Evolutionary conservation across 2,113 vertebrate species (phyloP).

Genomic region (Toxotes jaculatrix): DNA sequence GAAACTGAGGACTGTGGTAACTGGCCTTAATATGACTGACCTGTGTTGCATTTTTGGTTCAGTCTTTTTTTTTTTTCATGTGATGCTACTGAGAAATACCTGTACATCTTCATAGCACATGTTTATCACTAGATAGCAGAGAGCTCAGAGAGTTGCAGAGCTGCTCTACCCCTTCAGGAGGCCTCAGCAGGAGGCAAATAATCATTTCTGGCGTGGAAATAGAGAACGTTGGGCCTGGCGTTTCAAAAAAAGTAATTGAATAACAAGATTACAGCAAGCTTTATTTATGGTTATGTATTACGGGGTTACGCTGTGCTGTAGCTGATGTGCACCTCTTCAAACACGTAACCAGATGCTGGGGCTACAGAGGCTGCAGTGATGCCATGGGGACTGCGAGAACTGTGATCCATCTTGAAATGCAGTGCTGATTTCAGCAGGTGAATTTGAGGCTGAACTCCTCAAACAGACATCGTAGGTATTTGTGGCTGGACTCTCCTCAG

Average conservation of each 20-base stretch:
- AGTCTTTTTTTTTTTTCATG: neutral
- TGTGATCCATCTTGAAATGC: too few relatives aligned
- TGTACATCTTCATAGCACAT: too few relatives aligned
- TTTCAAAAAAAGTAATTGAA: too few relatives aligned
- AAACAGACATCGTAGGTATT: too few relatives aligned
- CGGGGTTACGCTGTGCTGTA: too few relatives aligned
- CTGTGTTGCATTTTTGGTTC: neutral
- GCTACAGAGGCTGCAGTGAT: too few relatives aligned
- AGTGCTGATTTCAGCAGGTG: too few relatives aligned
- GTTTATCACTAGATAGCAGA: neutral
- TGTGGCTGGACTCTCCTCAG: too few relatives aligned
- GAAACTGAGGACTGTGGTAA: neutral
- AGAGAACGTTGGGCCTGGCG: neutral
- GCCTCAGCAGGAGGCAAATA: neutral
- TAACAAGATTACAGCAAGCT: too few relatives aligned
- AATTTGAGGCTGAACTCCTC: too few relatives aligned
- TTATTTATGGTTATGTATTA: too few relatives aligned
- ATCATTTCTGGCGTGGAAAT: neutral
- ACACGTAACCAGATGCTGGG: neutral
- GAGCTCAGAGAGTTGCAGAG: neutral
- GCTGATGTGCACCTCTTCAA: neutral
- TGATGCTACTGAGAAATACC: neutral
- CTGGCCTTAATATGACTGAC: neutral
- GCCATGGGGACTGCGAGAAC: too few relatives aligned
- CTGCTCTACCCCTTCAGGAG: neutral